These are phyloP conservation scores for Gymnoscopelus microlampas DNA, from an alignment of 2,797 vertebrate species.

Conservation along the genomic window DNA sequence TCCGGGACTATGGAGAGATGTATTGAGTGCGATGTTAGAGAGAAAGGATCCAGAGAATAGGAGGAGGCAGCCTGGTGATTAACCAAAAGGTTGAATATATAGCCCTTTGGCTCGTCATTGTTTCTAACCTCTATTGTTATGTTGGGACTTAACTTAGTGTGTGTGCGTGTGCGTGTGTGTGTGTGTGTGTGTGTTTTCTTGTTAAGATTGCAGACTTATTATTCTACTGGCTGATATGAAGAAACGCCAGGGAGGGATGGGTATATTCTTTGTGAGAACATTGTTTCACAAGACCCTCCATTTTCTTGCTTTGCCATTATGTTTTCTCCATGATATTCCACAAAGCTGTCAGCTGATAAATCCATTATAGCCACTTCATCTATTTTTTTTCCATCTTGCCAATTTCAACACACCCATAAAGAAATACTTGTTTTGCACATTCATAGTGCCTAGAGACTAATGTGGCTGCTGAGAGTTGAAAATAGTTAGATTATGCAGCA, in stretches of 20 bases:
- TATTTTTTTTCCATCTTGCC: slow-evolving; percentile 46
- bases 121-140: slow-evolving; percentile 69
- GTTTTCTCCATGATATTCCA: slow-evolving; percentile 44
- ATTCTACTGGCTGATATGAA: slow-evolving; percentile 57
- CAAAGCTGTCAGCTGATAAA: slow-evolving; percentile 47
- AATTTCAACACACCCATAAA: slow-evolving; percentile 36
- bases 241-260: slow-evolving; percentile 29
- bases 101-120: slow-evolving; percentile 56
- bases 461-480: slow-evolving; percentile 8
- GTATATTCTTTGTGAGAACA: slow-evolving; percentile 43
- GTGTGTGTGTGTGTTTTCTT: slow-evolving; percentile 8
- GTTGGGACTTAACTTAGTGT: slow-evolving; percentile 10
- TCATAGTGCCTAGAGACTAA: slow-evolving; percentile 1
- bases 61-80: slow-evolving; percentile 70
- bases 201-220: slow-evolving; percentile 43
- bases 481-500: slow-evolving; percentile 10
- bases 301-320: slow-evolving; percentile 36
- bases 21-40: slow-evolving; percentile 66
- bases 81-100: slow-evolving; percentile 65
- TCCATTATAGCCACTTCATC: slow-evolving; percentile 30
- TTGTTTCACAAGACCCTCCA: slow-evolving; percentile 47
- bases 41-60: slow-evolving; percentile 59
- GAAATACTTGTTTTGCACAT: slow-evolving; percentile 9
- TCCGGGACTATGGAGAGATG: slow-evolving; percentile 61
- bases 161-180: no score